Percentiles rank a stretch among this genome's conserved stretches.
Conservation (phyloP, 2,113 vertebrate genomes). For the Procavia capensis region DNA sequence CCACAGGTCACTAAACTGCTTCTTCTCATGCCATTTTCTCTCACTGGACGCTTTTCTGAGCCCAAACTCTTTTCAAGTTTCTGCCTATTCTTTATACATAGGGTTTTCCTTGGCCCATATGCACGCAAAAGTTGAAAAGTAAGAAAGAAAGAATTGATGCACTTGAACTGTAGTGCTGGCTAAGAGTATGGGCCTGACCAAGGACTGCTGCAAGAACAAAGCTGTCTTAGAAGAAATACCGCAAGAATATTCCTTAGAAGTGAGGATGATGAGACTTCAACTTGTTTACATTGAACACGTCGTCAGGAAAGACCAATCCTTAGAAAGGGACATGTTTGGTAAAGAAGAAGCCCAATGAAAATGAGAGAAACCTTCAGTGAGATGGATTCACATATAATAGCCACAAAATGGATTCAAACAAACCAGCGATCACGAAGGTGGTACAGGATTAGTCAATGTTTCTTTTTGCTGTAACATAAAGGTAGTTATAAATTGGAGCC, state of each 20-base stretch:
- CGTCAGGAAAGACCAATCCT: neutral
- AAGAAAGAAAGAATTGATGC: neutral
- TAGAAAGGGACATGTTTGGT: neutral
- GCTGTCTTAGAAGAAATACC: neutral
- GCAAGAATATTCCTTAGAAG: neutral
- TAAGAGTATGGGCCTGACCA: no score
- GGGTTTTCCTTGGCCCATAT: neutral
- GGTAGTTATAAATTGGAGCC: neutral
- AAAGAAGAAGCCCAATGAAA: neutral
- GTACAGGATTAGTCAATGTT: neutral
- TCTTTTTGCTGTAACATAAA: neutral
- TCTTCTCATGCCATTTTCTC: neutral
- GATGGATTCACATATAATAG: neutral
- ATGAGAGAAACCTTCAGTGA: neutral
- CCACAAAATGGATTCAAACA: neutral
- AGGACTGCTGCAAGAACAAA: neutral
- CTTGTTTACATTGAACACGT: neutral
- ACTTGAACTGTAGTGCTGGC: neutral
- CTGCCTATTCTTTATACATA: neutral
- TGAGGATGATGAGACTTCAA: neutral
- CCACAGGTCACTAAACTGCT: neutral
- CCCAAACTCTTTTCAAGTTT: slow-evolving; percentile 9
- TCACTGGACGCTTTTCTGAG: neutral
- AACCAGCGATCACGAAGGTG: neutral
- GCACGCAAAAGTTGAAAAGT: neutral